Evolutionary conservation across 2,113 vertebrate species (phyloP), one percentile per base, ranked within the genome.

Genomic region (Lagopus leucura): DNA sequence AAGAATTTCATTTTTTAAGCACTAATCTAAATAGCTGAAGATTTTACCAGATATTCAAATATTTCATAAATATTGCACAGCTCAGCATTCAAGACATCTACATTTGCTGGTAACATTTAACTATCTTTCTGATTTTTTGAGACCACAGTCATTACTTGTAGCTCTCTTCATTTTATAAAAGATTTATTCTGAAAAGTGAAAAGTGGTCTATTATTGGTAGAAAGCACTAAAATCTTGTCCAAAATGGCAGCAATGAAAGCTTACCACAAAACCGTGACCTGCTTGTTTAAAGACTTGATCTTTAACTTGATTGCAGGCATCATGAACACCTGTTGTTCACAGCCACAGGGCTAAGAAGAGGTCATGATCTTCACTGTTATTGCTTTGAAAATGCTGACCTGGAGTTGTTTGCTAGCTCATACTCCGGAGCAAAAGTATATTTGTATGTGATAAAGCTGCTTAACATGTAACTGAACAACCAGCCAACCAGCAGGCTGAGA

Each of bases 51-150:
- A 67, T 83, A 48, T 34, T 54, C 16, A 89, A 38, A 76, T 87
- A 63, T 50, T 92, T 27, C 43, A 66, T 60, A 63, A 38, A 22
- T 19, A 48, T n/a, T 10, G 10, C 5, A 78, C 83, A 38, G 27
- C 2, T 63, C 94, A 66, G 86, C 34, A 25, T 90, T 94, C 88
- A 71, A 86, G 79, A 87, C 61, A 81, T 18, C 86, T 66, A 24
- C 24, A 61, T 77, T 63, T 86, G 16, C 10, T 82, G 86, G 79
- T 60, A 94, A 30, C n/a, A 30, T 72, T 88, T 77, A 86, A 38
- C 16, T 78, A n/a, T 40, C 47, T 58, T 79, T 36, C 73, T 42
- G 54, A 7, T 90, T 93, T 86, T 58, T 71, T 82, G 50, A 63
- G 25, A 40, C n/a, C 75, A 58, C 19, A 86, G 45, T 15, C 7